A percentile compares a stretch with the other conserved stretches of the same genome.
Conservation (phyloP, 2,888 invertebrate genomes). For the Nineta flava region DNA sequence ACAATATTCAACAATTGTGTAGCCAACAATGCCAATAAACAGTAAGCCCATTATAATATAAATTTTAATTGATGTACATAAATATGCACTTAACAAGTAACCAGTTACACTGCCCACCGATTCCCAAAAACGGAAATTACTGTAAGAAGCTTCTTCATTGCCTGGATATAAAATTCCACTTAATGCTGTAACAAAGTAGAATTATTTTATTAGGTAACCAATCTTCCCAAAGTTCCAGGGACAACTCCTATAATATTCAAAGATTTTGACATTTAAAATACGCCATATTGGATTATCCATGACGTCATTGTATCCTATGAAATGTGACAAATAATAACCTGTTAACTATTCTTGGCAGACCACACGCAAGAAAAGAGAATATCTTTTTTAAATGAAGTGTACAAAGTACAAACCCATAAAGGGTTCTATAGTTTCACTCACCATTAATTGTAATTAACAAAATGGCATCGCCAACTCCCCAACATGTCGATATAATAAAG, state of each 20-base stretch:
- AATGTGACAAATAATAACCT: too few relatives aligned
- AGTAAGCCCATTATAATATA: slow-evolving; percentile 50
- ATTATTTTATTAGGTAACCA: slow-evolving; percentile 1
- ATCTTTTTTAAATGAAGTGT: too few relatives aligned
- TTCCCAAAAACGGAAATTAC: slow-evolving; percentile 87
- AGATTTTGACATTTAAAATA: too few relatives aligned
- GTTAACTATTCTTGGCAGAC: too few relatives aligned
- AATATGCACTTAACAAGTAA: slow-evolving; percentile 60
- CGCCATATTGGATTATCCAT: too few relatives aligned
- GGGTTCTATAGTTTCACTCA: slow-evolving; percentile 26
- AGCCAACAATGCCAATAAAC: slow-evolving; percentile 57
- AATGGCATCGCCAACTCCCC: slow-evolving; percentile 80
- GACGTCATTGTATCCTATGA: too few relatives aligned
- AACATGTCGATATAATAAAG: slow-evolving; percentile 64
- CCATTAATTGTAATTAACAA: slow-evolving; percentile 89
- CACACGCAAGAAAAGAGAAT: too few relatives aligned
- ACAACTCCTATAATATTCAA: neutral
- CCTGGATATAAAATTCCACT: slow-evolving; percentile 76
- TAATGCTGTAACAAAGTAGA: slow-evolving; percentile 39
- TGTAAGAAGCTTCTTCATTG: slow-evolving; percentile 77
- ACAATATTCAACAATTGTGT: slow-evolving; percentile 46
- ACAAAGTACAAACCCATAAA: too few relatives aligned
- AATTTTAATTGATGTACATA: slow-evolving; percentile 58
- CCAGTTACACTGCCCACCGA: slow-evolving; percentile 78
- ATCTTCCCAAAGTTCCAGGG: neutral